Conservation (phyloP, 2,113 vertebrate genomes). For the Chloroceryle aenea region DNA sequence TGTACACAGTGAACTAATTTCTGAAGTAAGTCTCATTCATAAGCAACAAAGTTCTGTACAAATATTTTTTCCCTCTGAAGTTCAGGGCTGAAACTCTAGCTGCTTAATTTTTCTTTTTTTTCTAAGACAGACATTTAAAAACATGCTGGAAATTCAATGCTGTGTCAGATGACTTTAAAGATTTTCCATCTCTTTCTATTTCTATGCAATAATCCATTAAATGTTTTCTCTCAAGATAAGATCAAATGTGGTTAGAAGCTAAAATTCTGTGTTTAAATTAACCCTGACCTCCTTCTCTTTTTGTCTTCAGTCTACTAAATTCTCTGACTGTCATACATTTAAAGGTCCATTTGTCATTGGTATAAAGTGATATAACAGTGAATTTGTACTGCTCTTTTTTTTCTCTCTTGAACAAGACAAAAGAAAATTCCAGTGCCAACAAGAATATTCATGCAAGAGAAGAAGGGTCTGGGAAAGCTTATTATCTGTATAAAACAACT, state of each 20-base stretch:
- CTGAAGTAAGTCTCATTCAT: not conserved
- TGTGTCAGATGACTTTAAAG: conserved; percentile 5
- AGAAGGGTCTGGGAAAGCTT: not conserved
- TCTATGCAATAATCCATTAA: not conserved
- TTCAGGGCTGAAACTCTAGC: not conserved
- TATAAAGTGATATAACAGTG: not conserved
- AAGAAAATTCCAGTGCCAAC: not conserved
- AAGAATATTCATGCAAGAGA: not conserved
- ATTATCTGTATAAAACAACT: not conserved
- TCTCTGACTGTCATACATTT: not conserved
- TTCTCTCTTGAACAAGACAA: not conserved
- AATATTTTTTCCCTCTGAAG: not conserved
- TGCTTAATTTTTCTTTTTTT: not conserved
- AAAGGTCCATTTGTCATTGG: not conserved
- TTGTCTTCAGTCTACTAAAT: conserved; percentile 8
- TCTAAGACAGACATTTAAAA: not conserved
- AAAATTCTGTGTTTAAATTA: conserved; percentile 28
- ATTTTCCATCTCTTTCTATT: not conserved
- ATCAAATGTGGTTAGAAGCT: conserved; percentile 5
- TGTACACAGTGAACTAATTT: not conserved
- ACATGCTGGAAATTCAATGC: conserved; percentile 4
- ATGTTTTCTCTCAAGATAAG: conserved; percentile 30
- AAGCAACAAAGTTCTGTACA: not conserved
- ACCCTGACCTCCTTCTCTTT: not conserved
- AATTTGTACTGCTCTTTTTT: not conserved